These are phyloP conservation scores for Okamejei kenojei DNA, from an alignment of 2,797 vertebrate genomes.

Conservation along the genomic window DNA sequence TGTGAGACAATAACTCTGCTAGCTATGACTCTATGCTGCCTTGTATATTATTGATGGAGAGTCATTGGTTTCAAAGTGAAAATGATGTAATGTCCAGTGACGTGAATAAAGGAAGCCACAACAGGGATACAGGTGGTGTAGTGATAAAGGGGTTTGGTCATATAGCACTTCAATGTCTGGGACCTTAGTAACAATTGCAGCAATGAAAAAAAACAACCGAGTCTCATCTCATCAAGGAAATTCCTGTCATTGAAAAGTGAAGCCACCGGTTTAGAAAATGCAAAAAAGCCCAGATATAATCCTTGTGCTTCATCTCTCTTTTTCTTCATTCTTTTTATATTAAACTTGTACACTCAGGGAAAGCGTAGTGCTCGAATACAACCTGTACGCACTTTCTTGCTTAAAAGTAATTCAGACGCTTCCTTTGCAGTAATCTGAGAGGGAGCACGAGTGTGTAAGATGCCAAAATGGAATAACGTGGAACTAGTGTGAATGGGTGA, in stretches of 20 bases:
- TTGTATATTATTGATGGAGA: neutral
- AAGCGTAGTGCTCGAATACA: neutral
- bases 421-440: conserved; percentile 3
- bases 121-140: neutral
- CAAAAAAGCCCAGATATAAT: too few species aligned
- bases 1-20: too few species aligned
- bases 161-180: neutral
- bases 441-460: neutral
- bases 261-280: too few species aligned
- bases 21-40: too few species aligned
- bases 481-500: too few species aligned
- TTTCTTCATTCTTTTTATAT: too few species aligned
- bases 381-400: conserved; percentile 36
- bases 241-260: neutral
- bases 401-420: conserved; percentile 37
- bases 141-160: neutral
- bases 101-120: neutral
- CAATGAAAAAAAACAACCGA: neutral
- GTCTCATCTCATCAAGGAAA: neutral
- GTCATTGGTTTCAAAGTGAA: neutral
- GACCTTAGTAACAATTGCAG: neutral
- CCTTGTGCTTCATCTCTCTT: too few species aligned
- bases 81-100: neutral
- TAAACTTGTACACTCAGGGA: neutral
- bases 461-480: too few species aligned